Conservation (phyloP, 2,888 invertebrate genomes). For the Carcina quercana region DNA sequence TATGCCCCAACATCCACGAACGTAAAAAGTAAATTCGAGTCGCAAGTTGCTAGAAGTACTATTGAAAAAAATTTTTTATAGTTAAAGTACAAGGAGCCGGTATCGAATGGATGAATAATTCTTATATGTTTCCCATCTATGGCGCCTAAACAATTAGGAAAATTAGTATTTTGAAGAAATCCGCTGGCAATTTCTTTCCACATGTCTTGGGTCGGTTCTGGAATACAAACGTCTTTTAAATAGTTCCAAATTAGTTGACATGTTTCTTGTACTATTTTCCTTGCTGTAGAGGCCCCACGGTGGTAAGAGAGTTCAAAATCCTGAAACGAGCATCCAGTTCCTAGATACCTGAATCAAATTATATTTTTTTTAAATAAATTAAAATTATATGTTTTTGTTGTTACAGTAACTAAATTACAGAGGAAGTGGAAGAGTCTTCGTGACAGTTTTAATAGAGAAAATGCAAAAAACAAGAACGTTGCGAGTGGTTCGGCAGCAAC, state of each 20-base stretch:
- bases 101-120: slow-evolving; percentile 10
- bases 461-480: slow-evolving; percentile 17
- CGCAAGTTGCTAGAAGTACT: neutral
- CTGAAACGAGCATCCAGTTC: neutral
- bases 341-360: slow-evolving; percentile 1
- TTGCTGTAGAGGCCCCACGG: slow-evolving; percentile 15
- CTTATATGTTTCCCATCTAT: slow-evolving; percentile 17
- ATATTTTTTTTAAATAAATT: neutral
- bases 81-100: neutral
- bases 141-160: slow-evolving; percentile 13
- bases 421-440: slow-evolving; percentile 30
- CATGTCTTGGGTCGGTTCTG: slow-evolving; percentile 7
- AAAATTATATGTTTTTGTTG: slow-evolving; percentile 10
- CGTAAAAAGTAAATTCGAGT: neutral
- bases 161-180: slow-evolving; percentile 9
- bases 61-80: neutral
- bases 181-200: slow-evolving; percentile 1
- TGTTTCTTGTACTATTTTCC: slow-evolving; percentile 13
- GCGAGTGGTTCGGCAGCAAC: slow-evolving; percentile 16
- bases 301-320: slow-evolving; percentile 7
- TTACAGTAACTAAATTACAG: slow-evolving; percentile 28
- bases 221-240: slow-evolving; percentile 9
- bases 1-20: slow-evolving; percentile 8
- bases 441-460: slow-evolving; percentile 25
- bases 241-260: slow-evolving; percentile 13